A percentile compares a stretch with the other conserved stretches of the same genome.
These are phyloP conservation scores for Danio jaintianensis DNA, from an alignment of 2,797 vertebrate genomes.

Conservation along the genomic window DNA sequence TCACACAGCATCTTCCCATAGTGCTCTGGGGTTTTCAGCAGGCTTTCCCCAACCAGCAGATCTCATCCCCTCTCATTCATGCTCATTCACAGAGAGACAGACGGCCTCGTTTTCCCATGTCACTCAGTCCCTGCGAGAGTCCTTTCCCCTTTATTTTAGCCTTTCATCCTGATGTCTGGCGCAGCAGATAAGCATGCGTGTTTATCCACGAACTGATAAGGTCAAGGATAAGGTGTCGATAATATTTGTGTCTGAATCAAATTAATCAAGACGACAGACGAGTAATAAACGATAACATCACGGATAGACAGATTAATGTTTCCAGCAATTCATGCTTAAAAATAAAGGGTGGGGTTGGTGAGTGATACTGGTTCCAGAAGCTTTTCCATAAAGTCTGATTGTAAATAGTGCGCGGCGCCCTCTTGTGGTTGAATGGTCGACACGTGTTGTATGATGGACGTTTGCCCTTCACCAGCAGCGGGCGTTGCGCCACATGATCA, in stretches of 20 bases:
- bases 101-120: background rate
- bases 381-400: background rate
- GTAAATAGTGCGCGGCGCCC: background rate
- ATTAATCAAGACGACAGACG: background rate
- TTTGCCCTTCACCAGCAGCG: background rate
- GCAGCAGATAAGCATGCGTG: conserved; percentile 48
- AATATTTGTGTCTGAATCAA: background rate
- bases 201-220: background rate
- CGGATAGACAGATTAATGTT: background rate
- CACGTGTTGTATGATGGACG: background rate
- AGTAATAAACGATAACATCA: background rate
- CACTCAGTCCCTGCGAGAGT: background rate
- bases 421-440: conserved; percentile 7
- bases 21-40: conserved; percentile 60
- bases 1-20: conserved; percentile 72
- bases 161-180: conserved; percentile 1
- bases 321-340: background rate
- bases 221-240: background rate
- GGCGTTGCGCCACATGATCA: background rate
- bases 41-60: conserved; percentile 50
- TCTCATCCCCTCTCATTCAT: conserved; percentile 30
- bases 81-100: background rate
- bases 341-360: background rate
- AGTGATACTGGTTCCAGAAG: background rate
- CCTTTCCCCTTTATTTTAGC: background rate